A percentile compares a stretch with the other conserved stretches of the same genome.
Conservation (phyloP, 2,888 invertebrate species). For the Allophyes oxyacanthae region DNA sequence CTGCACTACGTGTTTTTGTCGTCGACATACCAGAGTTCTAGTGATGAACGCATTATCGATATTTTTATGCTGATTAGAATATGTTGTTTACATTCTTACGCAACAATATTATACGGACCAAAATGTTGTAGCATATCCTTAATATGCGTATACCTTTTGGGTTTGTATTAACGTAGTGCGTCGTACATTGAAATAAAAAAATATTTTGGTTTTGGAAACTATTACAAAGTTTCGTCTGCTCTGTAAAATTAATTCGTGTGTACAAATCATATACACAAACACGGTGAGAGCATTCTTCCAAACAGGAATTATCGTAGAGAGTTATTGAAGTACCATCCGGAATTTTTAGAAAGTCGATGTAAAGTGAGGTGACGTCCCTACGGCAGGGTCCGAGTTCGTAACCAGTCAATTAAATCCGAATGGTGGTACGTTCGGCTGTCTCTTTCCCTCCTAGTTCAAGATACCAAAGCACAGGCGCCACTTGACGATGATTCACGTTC, state of each 20-base stretch:
- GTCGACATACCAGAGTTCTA: constrained; percentile 77
- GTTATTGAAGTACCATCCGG: constrained; percentile 77
- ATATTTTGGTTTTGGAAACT: constrained; percentile 21
- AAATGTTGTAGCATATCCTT: constrained; percentile 36
- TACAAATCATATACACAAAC: constrained; percentile 39
- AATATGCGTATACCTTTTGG: constrained; percentile 33
- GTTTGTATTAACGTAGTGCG: constrained; percentile 24
- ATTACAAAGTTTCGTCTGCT: constrained; percentile 13
- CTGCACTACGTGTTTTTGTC: constrained; percentile 77
- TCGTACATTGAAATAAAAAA: constrained; percentile 20
- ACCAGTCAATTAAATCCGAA: constrained; percentile 88
- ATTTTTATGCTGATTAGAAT: constrained; percentile 60
- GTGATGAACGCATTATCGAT: constrained; percentile 68
- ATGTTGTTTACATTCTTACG: constrained; percentile 56
- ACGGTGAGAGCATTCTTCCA: constrained; percentile 63
- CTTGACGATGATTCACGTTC: constrained; percentile 87
- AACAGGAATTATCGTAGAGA: constrained; percentile 74
- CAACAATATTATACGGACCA: constrained; percentile 37
- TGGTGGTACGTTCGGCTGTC: constrained; percentile 81
- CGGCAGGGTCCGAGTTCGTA: constrained; percentile 85
- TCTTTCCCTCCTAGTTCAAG: constrained; percentile 80
- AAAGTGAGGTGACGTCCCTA: constrained; percentile 85
- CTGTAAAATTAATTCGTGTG: constrained; percentile 39
- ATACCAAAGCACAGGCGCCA: constrained; percentile 84
- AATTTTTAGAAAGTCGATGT: constrained; percentile 87